Percentiles rank a stretch among this genome's conserved stretches.
phyloP scores from a whole-genome alignment of 2,113 vertebrate genomes.

The Gila orcuttii region DNA sequence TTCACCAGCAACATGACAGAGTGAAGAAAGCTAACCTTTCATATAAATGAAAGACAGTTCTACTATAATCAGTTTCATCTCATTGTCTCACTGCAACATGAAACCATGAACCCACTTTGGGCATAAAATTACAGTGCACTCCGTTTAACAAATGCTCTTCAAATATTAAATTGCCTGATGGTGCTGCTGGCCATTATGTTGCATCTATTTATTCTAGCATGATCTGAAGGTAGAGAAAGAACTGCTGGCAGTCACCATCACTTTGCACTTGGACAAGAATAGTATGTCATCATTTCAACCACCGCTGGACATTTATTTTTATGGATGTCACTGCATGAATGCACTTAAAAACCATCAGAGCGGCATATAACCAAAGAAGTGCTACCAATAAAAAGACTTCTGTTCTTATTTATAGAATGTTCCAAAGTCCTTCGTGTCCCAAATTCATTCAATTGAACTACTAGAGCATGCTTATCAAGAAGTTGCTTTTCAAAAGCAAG shows the following conservation, averaged over 20 bases:
- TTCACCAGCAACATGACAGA: neutral
- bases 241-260: slow-evolving; percentile 40
- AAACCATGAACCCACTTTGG: neutral
- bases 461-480: slow-evolving; percentile 28
- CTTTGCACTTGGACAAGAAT: slow-evolving; percentile 57
- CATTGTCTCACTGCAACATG: slow-evolving; percentile 15
- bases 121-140: slow-evolving; percentile 7
- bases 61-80: slow-evolving; percentile 23
- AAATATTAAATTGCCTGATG: slow-evolving; percentile 41
- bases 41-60: neutral
- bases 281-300: slow-evolving; percentile 54
- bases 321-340: slow-evolving; percentile 62
- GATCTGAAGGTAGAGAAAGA: slow-evolving; percentile 43
- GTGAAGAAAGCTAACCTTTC: neutral
- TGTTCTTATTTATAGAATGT: slow-evolving; percentile 55
- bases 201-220: slow-evolving; percentile 53
- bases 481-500: slow-evolving; percentile 14
- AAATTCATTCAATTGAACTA: slow-evolving; percentile 37
- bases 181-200: slow-evolving; percentile 6
- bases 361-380: slow-evolving; percentile 48
- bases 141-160: slow-evolving; percentile 36
- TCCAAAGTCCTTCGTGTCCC: slow-evolving; percentile 42
- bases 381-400: slow-evolving; percentile 39
- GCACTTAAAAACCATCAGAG: slow-evolving; percentile 63
- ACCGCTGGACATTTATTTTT: slow-evolving; percentile 60